Base-by-base conservation (phyloP, 2,888 invertebrate genomes). In the Malachius bipustulatus region DNA sequence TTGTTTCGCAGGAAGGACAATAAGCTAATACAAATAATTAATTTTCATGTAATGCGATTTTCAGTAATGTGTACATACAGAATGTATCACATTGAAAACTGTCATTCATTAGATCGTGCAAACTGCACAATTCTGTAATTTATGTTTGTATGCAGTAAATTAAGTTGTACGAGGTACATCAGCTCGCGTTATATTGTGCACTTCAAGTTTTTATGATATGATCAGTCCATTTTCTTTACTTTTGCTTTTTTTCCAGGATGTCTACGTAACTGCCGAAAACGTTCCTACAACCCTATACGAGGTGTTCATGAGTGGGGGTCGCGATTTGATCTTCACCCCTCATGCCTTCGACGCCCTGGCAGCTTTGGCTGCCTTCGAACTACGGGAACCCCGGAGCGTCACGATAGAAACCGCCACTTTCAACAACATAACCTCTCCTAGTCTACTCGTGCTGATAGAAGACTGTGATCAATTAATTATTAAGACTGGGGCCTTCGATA, bases 401-500 rank as follows among this genome's bases (percentile, higher is more conserved):
- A 59, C 70, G 24, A 65, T 80, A 41, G 68, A 68, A 47, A 65
- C 66, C 37, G 67, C 68, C 47, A 69, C 79, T 4, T 78, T 79
- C 45, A 65, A 69, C 49, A 69, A 72, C 50, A 57, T 76, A 34
- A 70, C 67, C 48, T 67, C 73, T 4, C 63, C 72, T 40, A 71
- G 69, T 59, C 67, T 75, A 26, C 65, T 70, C 37, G 61, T 78
- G 38, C 71, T 77, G 48, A 67, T 79, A 31, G 62, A 69, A 39
- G 64, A 70, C 48, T 75, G 76, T 58, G 67, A 69, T 47, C 57
- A 65, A 34, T 63, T 79, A 30, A 60, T 69, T 10, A 64, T 81
- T 37, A 77, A 77, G 56, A 70, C 70, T 43, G 68, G 66, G 41
- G 70, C 78, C 13, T 80, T 80, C 54, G 67, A 66, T 48, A 71